These are phyloP conservation scores for Charina bottae DNA, from an alignment of 2,113 vertebrate genomes.

Conservation along the genomic window DNA sequence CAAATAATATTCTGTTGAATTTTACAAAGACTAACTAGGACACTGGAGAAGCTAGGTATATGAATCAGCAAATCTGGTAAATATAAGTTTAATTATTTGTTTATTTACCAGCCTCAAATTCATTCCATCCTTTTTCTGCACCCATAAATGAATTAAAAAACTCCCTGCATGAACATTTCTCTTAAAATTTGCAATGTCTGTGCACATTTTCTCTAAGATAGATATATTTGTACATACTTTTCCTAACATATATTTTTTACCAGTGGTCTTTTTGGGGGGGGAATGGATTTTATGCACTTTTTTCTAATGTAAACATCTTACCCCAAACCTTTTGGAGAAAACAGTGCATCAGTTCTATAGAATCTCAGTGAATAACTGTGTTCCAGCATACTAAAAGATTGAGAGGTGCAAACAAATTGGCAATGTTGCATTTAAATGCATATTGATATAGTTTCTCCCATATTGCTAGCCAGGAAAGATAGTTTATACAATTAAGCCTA, in stretches of 20 bases:
- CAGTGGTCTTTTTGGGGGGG: not conserved
- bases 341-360: not conserved
- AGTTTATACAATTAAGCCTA: not conserved
- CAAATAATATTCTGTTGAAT: conserved; percentile 20
- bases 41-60: not conserved
- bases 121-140: not conserved
- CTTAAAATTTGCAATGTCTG: no score
- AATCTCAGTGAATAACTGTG: not conserved
- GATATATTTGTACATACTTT: no score
- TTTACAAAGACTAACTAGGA: not conserved
- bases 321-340: not conserved
- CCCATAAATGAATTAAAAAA: not conserved
- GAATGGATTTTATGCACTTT: not conserved
- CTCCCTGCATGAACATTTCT: no score
- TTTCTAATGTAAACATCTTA: not conserved
- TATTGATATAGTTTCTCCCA: not conserved
- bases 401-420: not conserved
- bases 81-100: not conserved
- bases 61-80: not conserved
- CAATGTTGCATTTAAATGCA: not conserved
- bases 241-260: not conserved
- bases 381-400: not conserved
- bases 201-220: no score
- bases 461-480: not conserved
- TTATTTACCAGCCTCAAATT: not conserved